These are phyloP conservation scores for Cydia strobilella DNA, from an alignment of 1,140 invertebrate species.

Conservation along the genomic window DNA sequence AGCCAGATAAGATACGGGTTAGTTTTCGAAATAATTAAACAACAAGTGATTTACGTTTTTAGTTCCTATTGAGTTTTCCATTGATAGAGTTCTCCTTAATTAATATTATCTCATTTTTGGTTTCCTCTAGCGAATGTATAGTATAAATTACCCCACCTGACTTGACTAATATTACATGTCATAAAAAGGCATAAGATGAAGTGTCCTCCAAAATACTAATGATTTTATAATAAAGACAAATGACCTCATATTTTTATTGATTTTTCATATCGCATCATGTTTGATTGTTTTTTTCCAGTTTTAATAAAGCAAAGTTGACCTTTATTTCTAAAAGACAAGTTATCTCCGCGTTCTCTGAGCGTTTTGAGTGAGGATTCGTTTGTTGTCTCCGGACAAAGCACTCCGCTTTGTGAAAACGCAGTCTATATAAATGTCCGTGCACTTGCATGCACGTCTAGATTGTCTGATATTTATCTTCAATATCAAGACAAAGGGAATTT, in stretches of 20 bases:
- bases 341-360: neutral
- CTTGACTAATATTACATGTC: no score
- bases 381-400: slow-evolving; percentile 12
- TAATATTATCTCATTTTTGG: no score
- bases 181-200: no score
- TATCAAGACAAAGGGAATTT: slow-evolving; percentile 6
- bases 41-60: no score
- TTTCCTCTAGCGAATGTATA: no score
- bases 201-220: no score
- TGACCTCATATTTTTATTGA: neutral
- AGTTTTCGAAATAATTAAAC: no score
- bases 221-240: neutral
- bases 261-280: neutral
- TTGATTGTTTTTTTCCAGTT: neutral
- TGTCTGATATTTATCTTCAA: slow-evolving; percentile 11
- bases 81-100: no score
- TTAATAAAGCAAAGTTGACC: slow-evolving; percentile 4
- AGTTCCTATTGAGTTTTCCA: no score
- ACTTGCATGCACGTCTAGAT: slow-evolving; percentile 14
- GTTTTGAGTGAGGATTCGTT: slow-evolving; percentile 6
- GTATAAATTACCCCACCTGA: no score
- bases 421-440: slow-evolving; percentile 18
- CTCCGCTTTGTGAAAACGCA: slow-evolving; percentile 3
- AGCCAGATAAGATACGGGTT: no score
- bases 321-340: slow-evolving; percentile 21